Conservation (phyloP, 2,888 invertebrate species). For the Erebia epiphron region DNA sequence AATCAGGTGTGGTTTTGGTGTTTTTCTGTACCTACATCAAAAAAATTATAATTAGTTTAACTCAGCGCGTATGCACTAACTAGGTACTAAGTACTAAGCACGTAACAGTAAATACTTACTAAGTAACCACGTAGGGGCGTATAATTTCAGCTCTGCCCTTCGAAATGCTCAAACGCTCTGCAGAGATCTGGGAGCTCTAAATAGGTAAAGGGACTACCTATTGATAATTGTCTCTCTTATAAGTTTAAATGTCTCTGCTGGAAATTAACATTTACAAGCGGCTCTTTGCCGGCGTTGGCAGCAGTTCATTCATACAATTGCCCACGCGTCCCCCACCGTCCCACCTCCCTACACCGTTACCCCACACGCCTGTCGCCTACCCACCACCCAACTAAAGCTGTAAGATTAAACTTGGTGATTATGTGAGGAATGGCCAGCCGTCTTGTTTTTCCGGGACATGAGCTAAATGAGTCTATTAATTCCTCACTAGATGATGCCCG, state of each 20-base stretch:
- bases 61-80: too few relatives aligned
- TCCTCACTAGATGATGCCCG: too few relatives aligned
- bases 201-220: background rate
- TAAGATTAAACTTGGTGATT: conserved; percentile 20
- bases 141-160: too few relatives aligned
- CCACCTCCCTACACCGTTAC: conserved; percentile 13
- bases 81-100: too few relatives aligned
- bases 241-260: background rate
- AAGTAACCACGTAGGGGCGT: too few relatives aligned
- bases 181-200: background rate
- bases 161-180: too few relatives aligned
- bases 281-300: conserved; percentile 42
- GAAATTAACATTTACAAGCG: conserved; percentile 41
- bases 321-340: conserved; percentile 43
- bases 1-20: too few relatives aligned
- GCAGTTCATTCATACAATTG: conserved; percentile 57
- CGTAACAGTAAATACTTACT: too few relatives aligned
- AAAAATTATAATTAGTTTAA: too few relatives aligned
- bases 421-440: conserved; percentile 1
- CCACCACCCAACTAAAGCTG: conserved; percentile 24
- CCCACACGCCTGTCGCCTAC: conserved; percentile 14
- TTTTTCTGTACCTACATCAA: too few relatives aligned
- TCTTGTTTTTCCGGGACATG: background rate
- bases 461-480: too few relatives aligned
- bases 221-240: background rate